A percentile compares a stretch with the other conserved stretches of the same genome.
phyloP scores from a whole-genome alignment of 2,113 vertebrate species.

The Macrotus californicus region DNA sequence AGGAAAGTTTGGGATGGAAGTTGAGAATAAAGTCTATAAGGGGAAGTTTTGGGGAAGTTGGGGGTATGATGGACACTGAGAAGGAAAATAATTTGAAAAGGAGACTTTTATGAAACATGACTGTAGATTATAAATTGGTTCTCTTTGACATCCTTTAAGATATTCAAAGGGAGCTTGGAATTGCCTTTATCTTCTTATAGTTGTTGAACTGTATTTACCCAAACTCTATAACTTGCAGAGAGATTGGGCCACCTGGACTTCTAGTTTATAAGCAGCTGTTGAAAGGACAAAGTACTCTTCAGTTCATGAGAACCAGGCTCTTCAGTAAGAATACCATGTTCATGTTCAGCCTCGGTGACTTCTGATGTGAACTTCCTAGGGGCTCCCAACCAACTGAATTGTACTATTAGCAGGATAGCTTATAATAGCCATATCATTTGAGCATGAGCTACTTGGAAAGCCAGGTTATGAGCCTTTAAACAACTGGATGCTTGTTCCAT shows the following conservation, averaged over 20 bases:
- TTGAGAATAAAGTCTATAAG: background rate
- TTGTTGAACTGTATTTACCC: background rate
- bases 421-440: background rate
- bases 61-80: background rate
- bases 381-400: background rate
- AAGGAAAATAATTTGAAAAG: background rate
- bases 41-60: background rate
- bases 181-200: background rate
- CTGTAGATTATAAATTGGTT: background rate
- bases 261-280: background rate
- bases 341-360: background rate
- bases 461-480: background rate
- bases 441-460: background rate
- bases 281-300: background rate
- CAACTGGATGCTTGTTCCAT: background rate
- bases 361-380: background rate
- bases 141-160: background rate
- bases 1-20: background rate
- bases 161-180: background rate
- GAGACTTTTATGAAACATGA: background rate
- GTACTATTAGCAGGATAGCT: background rate
- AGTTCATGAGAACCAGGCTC: background rate
- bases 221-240: background rate
- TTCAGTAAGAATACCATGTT: background rate
- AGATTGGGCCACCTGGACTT: background rate